A percentile compares a stretch with the other conserved stretches of the same genome.
phyloP scores from a whole-genome alignment of 2,113 vertebrate species.

The Athene noctua region DNA sequence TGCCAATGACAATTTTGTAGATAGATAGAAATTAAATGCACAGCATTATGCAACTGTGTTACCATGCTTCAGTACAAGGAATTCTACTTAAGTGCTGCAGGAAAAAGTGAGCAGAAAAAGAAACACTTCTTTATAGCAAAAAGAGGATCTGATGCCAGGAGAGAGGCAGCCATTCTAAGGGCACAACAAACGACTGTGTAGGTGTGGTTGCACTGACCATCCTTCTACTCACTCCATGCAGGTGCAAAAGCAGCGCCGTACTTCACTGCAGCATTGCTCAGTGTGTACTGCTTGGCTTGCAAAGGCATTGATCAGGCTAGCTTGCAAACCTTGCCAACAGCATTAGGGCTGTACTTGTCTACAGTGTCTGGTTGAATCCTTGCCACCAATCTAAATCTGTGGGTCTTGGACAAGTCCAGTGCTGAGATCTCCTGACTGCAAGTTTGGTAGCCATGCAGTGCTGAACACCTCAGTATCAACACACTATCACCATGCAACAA shows the following conservation, averaged over 20 bases:
- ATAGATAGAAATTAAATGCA: neutral
- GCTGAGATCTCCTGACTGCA: neutral
- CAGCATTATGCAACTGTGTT: neutral
- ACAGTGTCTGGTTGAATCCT: neutral
- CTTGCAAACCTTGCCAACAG: neutral
- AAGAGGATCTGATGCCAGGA: neutral
- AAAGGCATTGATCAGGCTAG: neutral
- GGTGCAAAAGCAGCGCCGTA: neutral
- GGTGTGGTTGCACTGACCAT: neutral
- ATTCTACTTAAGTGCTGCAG: neutral
- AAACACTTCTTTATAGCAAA: neutral
- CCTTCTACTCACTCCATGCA: neutral
- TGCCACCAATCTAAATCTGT: neutral
- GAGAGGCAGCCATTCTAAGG: neutral
- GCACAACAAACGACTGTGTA: neutral
- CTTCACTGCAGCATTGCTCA: neutral
- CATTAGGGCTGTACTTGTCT: neutral
- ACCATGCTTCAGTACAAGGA: fast-evolving
- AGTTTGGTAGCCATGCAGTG: neutral
- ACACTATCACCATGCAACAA: neutral
- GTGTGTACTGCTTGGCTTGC: neutral
- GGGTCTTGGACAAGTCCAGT: neutral
- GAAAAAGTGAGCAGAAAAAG: neutral
- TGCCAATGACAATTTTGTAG: neutral
- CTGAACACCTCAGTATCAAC: neutral